phyloP scores from a whole-genome alignment of 1,140 invertebrate species.

The Ptiloglossa arizonensis region DNA sequence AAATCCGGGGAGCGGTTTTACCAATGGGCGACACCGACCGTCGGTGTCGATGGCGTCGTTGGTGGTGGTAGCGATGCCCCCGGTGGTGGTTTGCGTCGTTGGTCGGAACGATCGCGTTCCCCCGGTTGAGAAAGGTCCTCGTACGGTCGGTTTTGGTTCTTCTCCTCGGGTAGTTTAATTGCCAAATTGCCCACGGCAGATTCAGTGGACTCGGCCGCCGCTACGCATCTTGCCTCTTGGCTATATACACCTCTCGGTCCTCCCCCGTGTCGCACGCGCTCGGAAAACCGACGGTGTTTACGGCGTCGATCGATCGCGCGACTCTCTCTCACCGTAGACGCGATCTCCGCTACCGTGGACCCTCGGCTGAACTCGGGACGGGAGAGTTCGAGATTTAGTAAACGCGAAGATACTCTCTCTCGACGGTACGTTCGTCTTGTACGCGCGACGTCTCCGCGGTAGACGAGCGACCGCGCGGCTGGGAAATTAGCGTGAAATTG shows the following conservation, averaged over 20 bases:
- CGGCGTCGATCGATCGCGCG: constrained; percentile 4
- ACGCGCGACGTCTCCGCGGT: constrained; percentile 14
- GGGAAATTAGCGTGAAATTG: constrained; percentile 52
- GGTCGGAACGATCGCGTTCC: constrained; percentile 39
- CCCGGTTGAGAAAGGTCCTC: constrained; percentile 17
- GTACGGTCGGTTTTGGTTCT: constrained; percentile 68
- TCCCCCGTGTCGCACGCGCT: no score
- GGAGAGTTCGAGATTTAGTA: constrained; percentile 13
- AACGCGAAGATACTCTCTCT: constrained; percentile 27
- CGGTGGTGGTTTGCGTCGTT: constrained; percentile 4
- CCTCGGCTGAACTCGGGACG: no score
- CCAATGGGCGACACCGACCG: constrained; percentile 23
- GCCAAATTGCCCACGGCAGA: constrained; percentile 69
- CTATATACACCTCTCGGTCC: no score
- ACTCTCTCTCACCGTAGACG: neutral
- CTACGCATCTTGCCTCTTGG: constrained; percentile 9
- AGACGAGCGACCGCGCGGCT: constrained; percentile 15
- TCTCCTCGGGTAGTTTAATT: constrained; percentile 73
- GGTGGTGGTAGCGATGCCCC: neutral
- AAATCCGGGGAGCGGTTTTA: constrained; percentile 58
- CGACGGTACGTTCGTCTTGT: constrained; percentile 27
- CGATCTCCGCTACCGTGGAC: constrained; percentile 1
- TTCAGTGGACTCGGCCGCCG: constrained; percentile 27
- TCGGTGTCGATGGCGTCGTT: neutral
- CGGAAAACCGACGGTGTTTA: constrained; percentile 5